Evolutionary conservation across 2,113 vertebrate genomes (phyloP).

Genomic region (Semicossyphus pulcher): DNA sequence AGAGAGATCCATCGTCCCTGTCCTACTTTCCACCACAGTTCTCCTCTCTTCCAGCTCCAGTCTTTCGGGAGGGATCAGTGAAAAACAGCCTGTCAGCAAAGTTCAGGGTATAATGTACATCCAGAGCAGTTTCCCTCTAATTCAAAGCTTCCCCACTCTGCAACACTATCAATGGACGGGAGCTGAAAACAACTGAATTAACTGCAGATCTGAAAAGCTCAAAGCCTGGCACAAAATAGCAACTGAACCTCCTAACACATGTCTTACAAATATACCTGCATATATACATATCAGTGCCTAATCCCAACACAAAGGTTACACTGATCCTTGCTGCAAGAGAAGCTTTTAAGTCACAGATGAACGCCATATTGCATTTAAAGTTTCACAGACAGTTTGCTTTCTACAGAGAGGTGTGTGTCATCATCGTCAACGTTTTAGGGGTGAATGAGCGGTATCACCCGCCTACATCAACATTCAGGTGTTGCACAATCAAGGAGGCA

Average conservation of each 20-base stretch:
- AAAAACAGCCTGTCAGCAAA: constrained; percentile 61
- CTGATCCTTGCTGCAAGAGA: neutral
- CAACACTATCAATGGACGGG: neutral
- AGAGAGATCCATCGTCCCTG: constrained; percentile 32
- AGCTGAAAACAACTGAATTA: constrained; percentile 15
- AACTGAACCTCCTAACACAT: too few species aligned
- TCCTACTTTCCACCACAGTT: constrained; percentile 61
- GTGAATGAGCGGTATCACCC: constrained; percentile 37
- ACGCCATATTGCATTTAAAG: neutral
- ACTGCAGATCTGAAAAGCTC: constrained; percentile 1
- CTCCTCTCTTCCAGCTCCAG: constrained; percentile 31
- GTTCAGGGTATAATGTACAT: constrained; percentile 44
- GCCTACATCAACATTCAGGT: neutral
- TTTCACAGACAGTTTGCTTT: neutral
- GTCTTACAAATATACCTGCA: neutral
- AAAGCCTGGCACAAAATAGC: neutral
- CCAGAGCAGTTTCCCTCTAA: constrained; percentile 35
- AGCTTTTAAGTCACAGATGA: neutral
- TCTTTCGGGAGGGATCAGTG: constrained; percentile 60
- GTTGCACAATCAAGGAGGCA: constrained; percentile 27
- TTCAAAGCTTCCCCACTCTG: constrained; percentile 42
- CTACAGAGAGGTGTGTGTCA: neutral
- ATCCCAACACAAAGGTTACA: neutral
- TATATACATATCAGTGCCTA: neutral
- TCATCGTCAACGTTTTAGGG: constrained; percentile 3